Conservation (phyloP, 2,888 invertebrate species). For the Noctua comes region DNA sequence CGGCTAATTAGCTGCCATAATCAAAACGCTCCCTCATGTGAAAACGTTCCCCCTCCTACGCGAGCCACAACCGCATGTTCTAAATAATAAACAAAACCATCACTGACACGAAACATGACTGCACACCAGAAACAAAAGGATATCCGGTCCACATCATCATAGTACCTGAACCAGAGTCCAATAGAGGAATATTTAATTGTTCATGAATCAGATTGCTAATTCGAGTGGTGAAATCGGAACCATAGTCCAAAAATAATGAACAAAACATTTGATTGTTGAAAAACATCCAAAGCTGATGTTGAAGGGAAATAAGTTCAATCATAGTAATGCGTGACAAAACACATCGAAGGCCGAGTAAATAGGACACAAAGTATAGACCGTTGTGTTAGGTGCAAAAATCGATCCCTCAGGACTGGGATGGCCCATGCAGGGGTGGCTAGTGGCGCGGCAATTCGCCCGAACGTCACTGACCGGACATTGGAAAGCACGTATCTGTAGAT, state of each 20-base stretch:
- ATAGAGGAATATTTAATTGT: conserved; percentile 69
- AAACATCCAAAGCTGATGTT: conserved; percentile 44
- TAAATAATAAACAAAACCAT: conserved; percentile 84
- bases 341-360: conserved; percentile 38
- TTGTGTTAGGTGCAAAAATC: conserved; percentile 24
- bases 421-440: conserved; percentile 67
- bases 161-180: conserved; percentile 63
- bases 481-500: conserved; percentile 76
- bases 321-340: conserved; percentile 24
- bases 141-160: conserved; percentile 80
- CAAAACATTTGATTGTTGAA: conserved; percentile 45
- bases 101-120: conserved; percentile 83
- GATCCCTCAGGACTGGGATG: conserved; percentile 56
- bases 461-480: conserved; percentile 80
- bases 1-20: conserved; percentile 76
- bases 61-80: conserved; percentile 74
- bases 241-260: conserved; percentile 44
- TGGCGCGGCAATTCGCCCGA: conserved; percentile 69
- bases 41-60: conserved; percentile 73
- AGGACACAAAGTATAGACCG: conserved; percentile 19
- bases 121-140: conserved; percentile 81
- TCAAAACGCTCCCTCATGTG: conserved; percentile 78
- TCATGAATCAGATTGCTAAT: conserved; percentile 59
- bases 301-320: conserved; percentile 31
- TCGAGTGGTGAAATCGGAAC: conserved; percentile 52